Evolutionary conservation across 2,888 invertebrate species (phyloP).

Genomic region (Aporophyla nigra): DNA sequence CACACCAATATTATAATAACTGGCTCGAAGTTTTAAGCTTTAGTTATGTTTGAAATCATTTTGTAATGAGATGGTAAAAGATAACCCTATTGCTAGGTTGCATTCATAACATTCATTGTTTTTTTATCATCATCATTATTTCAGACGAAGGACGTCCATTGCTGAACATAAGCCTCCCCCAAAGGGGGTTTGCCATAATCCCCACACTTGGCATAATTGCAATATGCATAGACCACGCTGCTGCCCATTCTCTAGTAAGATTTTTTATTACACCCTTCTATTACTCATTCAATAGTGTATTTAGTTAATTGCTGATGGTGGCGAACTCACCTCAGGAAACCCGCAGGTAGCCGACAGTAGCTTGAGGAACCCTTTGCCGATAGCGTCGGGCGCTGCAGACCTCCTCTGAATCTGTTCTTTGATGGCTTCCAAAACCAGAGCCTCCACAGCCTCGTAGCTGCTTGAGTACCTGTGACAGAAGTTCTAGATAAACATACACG

Average conservation of each 20-base stretch:
- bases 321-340: constrained; percentile 93
- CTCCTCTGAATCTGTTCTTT: constrained; percentile 96
- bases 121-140: too few relatives aligned
- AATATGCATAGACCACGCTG: too few relatives aligned
- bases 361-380: constrained; percentile 96
- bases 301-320: neutral
- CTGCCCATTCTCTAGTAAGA: too few relatives aligned
- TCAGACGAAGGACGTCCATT: too few relatives aligned
- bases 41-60: neutral
- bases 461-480: constrained; percentile 81
- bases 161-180: too few relatives aligned
- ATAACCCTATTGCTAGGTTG: neutral
- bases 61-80: neutral
- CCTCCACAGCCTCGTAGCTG: constrained; percentile 93
- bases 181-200: too few relatives aligned
- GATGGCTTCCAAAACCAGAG: constrained; percentile 95
- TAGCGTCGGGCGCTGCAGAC: constrained; percentile 95
- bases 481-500: neutral
- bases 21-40: neutral
- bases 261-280: too few relatives aligned
- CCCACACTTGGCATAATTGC: too few relatives aligned
- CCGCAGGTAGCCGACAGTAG: constrained; percentile 96
- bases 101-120: neutral
- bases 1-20: neutral
- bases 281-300: neutral